Evolutionary conservation across 53 echinoderm and acorn worm species (phyloP).

Genomic region (Antedon mediterranea): DNA sequence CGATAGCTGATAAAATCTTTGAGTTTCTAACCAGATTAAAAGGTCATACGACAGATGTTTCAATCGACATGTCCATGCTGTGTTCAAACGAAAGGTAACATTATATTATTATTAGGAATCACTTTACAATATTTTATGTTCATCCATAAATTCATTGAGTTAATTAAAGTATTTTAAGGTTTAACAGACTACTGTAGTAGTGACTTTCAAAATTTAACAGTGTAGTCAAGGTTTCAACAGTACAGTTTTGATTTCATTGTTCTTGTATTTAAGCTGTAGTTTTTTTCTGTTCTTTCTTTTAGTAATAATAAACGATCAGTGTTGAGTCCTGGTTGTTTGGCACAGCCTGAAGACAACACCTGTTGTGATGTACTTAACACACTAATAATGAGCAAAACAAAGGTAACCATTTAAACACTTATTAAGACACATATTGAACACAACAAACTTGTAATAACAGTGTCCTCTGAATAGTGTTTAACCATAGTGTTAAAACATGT

Average conservation of each 20-base stretch:
- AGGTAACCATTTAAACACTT: slow-evolving; percentile 34
- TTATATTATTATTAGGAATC: no score
- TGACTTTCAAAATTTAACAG: no score
- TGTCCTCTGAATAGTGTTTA: no score
- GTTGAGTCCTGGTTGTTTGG: slow-evolving; percentile 47
- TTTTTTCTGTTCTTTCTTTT: background rate
- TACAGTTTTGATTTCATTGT: background rate
- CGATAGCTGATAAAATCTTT: slow-evolving; percentile 66
- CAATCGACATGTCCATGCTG: slow-evolving; percentile 66
- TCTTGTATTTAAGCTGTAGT: no score
- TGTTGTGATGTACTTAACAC: slow-evolving; percentile 36
- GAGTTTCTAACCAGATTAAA: slow-evolving; percentile 43
- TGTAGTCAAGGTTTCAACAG: background rate
- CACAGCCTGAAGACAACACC: slow-evolving; percentile 39
- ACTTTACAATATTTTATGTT: no score
- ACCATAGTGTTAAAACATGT: no score
- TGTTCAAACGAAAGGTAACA: slow-evolving; percentile 70
- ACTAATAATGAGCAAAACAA: slow-evolving; percentile 55
- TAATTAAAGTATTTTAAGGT: no score
- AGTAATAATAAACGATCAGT: background rate
- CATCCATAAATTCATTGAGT: no score
- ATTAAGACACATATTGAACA: no score
- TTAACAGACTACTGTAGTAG: no score
- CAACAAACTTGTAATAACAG: no score
- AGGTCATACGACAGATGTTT: slow-evolving; percentile 63